phyloP scores from a whole-genome alignment of 2,797 vertebrate genomes.

The Siniperca undulata region DNA sequence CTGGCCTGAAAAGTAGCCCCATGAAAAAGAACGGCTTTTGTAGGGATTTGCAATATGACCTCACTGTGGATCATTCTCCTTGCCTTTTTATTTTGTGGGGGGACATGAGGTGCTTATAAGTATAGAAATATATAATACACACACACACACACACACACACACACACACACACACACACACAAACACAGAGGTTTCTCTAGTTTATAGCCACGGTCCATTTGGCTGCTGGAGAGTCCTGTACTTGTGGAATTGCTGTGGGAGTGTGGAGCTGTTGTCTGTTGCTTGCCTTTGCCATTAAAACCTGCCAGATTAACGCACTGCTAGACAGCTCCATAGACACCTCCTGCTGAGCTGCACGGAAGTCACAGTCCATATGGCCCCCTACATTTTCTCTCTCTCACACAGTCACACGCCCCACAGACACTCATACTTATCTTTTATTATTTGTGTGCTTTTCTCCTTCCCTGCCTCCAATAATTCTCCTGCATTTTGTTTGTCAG shows the following conservation, averaged over 20 bases:
- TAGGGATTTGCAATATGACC: slow-evolving; percentile 21
- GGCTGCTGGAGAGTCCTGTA: slow-evolving; percentile 54
- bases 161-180: slow-evolving; percentile 16
- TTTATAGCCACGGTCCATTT: slow-evolving; percentile 49
- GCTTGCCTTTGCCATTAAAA: slow-evolving; percentile 67
- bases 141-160: slow-evolving; percentile 13
- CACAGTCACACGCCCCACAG: slow-evolving; percentile 15
- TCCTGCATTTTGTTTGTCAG: slow-evolving; percentile 24
- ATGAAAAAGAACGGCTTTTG: slow-evolving; percentile 12
- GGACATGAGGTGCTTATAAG: background rate
- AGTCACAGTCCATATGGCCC: slow-evolving; percentile 62
- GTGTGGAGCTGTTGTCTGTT: slow-evolving; percentile 37
- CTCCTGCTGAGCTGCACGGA: slow-evolving; percentile 45
- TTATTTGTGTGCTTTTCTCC: slow-evolving; percentile 26
- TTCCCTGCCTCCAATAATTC: slow-evolving; percentile 3
- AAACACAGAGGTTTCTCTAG: slow-evolving; percentile 25
- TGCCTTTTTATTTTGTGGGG: background rate
- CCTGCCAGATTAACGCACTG: slow-evolving; percentile 66
- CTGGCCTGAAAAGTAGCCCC: background rate
- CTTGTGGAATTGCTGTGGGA: slow-evolving; percentile 51
- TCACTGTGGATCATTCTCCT: slow-evolving; percentile 14
- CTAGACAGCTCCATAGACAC: slow-evolving; percentile 54
- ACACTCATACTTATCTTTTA: slow-evolving; percentile 3
- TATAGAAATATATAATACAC: slow-evolving; percentile 20
- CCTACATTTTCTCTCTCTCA: slow-evolving; percentile 29